A percentile compares a stretch with the other conserved stretches of the same genome.
Evolutionary conservation across 2,113 vertebrate species (phyloP).

Genomic region (Meles meles): DNA sequence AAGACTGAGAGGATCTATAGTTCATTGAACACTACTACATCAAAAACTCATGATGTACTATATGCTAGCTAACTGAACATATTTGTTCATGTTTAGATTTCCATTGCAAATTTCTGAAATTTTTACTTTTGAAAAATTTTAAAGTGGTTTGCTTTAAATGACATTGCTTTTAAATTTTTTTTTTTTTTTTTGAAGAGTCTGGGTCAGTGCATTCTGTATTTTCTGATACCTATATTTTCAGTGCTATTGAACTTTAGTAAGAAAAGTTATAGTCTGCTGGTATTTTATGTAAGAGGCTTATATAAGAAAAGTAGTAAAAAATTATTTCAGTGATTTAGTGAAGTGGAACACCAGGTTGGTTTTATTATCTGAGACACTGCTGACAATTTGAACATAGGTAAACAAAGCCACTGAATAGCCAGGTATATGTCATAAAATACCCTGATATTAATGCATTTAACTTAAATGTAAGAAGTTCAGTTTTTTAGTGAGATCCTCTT

Average conservation of each 20-base stretch:
- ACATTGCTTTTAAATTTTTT: neutral
- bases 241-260: neutral
- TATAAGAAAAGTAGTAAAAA: conserved; percentile 9
- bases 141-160: neutral
- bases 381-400: neutral
- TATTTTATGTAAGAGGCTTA: conserved; percentile 18
- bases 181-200: neutral
- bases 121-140: conserved; percentile 24
- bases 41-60: neutral
- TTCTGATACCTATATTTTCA: neutral
- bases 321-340: conserved; percentile 1
- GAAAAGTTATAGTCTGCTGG: neutral
- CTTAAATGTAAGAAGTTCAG: neutral
- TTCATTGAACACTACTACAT: neutral
- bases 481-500: neutral
- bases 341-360: neutral
- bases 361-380: neutral
- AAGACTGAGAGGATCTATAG: neutral
- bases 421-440: conserved; percentile 14
- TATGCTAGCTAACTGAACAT: neutral
- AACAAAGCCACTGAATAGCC: neutral
- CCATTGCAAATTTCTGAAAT: conserved; percentile 35
- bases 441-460: neutral
- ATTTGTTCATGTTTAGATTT: conserved; percentile 11
- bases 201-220: neutral